phyloP scores from a whole-genome alignment of 2,113 vertebrate species.

The Ptychochromis oligacanthus region DNA sequence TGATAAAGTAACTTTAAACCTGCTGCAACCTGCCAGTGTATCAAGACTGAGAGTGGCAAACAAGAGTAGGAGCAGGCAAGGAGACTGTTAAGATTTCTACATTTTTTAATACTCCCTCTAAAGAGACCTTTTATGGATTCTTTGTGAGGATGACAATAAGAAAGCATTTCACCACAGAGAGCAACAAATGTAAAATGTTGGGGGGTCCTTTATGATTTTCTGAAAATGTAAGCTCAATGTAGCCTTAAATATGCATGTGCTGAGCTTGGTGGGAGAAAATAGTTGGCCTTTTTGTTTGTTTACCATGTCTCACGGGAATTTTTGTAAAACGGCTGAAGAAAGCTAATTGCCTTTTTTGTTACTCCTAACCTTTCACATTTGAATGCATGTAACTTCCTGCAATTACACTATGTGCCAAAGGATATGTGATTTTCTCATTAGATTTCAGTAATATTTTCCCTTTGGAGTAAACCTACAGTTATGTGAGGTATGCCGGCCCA shows the following conservation, averaged over 20 bases:
- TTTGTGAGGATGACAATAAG: constrained; percentile 39
- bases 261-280: constrained; percentile 32
- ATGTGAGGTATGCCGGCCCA: not conserved
- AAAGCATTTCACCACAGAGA: constrained; percentile 35
- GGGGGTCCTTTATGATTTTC: constrained; percentile 19
- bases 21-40: constrained; percentile 40
- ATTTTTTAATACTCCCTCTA: constrained; percentile 28
- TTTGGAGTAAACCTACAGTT: constrained; percentile 29
- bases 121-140: constrained; percentile 42
- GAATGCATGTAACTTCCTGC: constrained; percentile 61
- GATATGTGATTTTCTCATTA: constrained; percentile 61
- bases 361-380: constrained; percentile 75
- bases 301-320: constrained; percentile 66
- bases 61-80: not conserved
- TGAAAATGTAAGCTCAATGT: constrained; percentile 26
- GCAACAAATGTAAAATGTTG: constrained; percentile 52
- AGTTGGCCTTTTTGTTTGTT: constrained; percentile 69
- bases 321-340: constrained; percentile 65
- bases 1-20: constrained; percentile 71
- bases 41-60: constrained; percentile 39
- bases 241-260: constrained; percentile 66
- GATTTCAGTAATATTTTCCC: constrained; percentile 41
- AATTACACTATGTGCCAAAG: constrained; percentile 63
- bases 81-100: constrained; percentile 21
- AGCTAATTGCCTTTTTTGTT: constrained; percentile 74